Percentiles rank a stretch among this genome's conserved stretches.
Evolutionary conservation across 2,888 invertebrate genomes (phyloP).

Genomic region (Phortica magna): DNA sequence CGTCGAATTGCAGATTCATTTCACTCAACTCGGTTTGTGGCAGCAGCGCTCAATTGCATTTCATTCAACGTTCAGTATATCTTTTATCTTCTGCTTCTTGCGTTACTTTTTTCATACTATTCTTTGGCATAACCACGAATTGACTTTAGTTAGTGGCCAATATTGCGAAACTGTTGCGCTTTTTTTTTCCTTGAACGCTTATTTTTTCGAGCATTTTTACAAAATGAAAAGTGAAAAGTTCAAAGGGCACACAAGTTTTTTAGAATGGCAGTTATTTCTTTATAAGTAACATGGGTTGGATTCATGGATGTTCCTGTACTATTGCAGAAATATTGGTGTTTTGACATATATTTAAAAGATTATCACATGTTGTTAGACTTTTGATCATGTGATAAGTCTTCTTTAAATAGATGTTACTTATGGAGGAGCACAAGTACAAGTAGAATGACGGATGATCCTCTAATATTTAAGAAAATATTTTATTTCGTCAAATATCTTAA

Average conservation of each 20-base stretch:
- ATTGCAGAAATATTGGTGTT: too few species aligned
- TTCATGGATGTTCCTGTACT: too few species aligned
- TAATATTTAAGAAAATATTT: too few species aligned
- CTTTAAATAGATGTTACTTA: too few species aligned
- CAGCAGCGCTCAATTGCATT: slow-evolving; percentile 16
- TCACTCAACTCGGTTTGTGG: slow-evolving; percentile 55
- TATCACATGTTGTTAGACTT: too few species aligned
- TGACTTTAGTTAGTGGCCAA: not conserved
- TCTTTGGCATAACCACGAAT: not conserved
- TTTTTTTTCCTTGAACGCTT: not conserved
- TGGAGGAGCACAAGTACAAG: too few species aligned
- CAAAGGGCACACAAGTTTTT: not conserved
- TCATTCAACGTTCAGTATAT: slow-evolving; percentile 9
- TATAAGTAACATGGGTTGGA: too few species aligned
- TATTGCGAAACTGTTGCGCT: not conserved
- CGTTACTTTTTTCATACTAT: not conserved
- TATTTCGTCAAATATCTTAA: too few species aligned
- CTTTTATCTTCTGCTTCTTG: not conserved
- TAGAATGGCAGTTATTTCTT: too few species aligned
- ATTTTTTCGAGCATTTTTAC: not conserved
- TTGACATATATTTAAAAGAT: too few species aligned
- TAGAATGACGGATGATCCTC: too few species aligned
- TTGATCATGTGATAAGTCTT: too few species aligned
- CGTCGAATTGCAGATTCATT: slow-evolving; percentile 73
- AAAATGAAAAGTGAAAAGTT: not conserved